Evolutionary conservation across 2,113 vertebrate species (phyloP).

Genomic region (Zeus faber): DNA sequence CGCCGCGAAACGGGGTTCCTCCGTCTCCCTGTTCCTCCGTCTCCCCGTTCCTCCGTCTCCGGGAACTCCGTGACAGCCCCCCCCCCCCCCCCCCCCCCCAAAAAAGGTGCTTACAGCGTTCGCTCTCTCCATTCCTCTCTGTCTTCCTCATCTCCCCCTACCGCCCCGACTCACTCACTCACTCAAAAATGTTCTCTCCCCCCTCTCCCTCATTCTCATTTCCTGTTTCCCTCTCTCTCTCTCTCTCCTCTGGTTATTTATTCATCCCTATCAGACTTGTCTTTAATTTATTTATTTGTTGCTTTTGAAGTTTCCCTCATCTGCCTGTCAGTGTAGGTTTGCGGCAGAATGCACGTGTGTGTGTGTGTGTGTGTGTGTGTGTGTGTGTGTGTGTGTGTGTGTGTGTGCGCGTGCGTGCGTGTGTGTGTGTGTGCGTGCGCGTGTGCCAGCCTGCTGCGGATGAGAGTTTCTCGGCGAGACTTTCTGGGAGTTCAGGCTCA

Average conservation of each 20-base stretch:
- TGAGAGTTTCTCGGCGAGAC: too few species aligned
- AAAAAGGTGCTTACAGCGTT: too few species aligned
- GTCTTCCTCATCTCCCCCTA: neutral
- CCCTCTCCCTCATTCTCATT: conserved; percentile 27
- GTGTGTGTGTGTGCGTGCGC: conserved; percentile 1
- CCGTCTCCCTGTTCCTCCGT: conserved; percentile 30
- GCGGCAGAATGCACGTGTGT: neutral
- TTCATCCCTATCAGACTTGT: conserved; percentile 55
- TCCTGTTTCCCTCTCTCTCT: conserved; percentile 53
- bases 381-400: conserved; percentile 28
- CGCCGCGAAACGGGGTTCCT: too few species aligned
- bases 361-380: conserved; percentile 18
- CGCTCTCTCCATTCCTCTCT: conserved; percentile 15
- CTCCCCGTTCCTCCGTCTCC: conserved; percentile 34
- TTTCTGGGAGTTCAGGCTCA: too few species aligned
- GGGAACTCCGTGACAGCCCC: too few species aligned
- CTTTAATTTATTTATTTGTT: conserved; percentile 64
- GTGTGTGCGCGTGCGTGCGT: conserved; percentile 1
- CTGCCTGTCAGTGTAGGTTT: conserved; percentile 45
- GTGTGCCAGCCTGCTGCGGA: neutral
- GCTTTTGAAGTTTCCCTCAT: conserved; percentile 65
- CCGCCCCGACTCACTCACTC: neutral
- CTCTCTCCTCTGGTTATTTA: conserved; percentile 55
- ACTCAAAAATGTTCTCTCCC: conserved; percentile 39
- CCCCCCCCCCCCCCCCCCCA: too few species aligned